These are phyloP conservation scores for Lutjanus erythropterus DNA, from an alignment of 2,113 vertebrate genomes.

Conservation along the genomic window DNA sequence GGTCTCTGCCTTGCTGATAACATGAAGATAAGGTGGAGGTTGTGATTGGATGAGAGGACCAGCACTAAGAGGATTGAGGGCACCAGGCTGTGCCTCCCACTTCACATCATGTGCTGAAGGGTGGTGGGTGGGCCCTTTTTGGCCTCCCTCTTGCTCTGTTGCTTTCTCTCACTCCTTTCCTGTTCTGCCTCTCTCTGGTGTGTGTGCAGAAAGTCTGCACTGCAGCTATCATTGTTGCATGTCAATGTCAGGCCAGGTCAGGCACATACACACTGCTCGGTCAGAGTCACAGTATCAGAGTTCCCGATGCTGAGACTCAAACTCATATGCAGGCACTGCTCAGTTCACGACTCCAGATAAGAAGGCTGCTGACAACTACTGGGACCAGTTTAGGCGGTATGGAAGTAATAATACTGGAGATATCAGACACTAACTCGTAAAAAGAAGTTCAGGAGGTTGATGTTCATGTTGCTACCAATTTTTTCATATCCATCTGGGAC, in stretches of 20 bases:
- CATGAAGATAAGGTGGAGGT: constrained; percentile 30
- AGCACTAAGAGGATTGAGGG: constrained; percentile 68
- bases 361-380: neutral
- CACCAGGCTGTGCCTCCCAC: constrained; percentile 65
- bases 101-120: constrained; percentile 62
- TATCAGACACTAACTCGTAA: neutral
- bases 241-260: constrained; percentile 46
- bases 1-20: constrained; percentile 33
- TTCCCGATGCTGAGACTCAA: neutral
- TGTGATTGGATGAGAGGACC: constrained; percentile 52
- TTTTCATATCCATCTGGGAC: neutral
- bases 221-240: constrained; percentile 24
- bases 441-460: neutral
- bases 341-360: neutral
- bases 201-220: neutral
- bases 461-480: neutral
- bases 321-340: neutral
- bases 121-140: neutral
- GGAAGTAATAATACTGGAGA: neutral
- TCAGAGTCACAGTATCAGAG: neutral
- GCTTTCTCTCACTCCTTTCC: neutral
- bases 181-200: neutral
- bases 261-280: neutral
- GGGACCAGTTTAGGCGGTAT: neutral
- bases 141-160: neutral